These are phyloP conservation scores for Nasua narica DNA, from an alignment of 2,797 vertebrate genomes.

Conservation along the genomic window DNA sequence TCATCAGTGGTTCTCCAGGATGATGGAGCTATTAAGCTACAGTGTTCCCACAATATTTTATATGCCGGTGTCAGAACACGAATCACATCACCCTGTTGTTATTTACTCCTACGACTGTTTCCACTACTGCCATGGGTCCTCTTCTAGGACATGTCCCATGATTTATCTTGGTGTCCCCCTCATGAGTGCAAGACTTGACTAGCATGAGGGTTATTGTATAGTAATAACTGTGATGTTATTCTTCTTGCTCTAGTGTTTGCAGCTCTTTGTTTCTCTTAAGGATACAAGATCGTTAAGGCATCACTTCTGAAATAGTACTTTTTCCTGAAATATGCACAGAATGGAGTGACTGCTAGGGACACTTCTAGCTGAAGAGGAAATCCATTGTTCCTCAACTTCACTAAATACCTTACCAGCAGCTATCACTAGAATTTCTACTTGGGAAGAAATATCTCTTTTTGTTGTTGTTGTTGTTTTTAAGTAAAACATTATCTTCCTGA, in stretches of 20 bases:
- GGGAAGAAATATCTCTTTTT: neutral
- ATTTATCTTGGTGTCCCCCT: neutral
- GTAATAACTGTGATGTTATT: neutral
- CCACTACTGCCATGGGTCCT: neutral
- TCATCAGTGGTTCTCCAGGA: neutral
- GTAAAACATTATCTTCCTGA: neutral
- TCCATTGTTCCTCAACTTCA: neutral
- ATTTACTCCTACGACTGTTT: neutral
- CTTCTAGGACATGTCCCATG: neutral
- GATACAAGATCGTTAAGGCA: neutral
- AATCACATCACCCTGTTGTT: neutral
- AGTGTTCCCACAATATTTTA: neutral
- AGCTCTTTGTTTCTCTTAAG: neutral
- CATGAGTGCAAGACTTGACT: neutral
- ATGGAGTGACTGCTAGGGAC: neutral
- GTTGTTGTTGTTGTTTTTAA: neutral
- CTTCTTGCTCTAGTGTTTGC: neutral
- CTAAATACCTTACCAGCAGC: neutral
- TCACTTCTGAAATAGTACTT: constrained; percentile 27
- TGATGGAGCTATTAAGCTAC: neutral
- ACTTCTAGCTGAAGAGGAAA: neutral
- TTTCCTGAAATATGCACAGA: constrained; percentile 10
- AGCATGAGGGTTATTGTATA: neutral
- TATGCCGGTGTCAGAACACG: neutral
- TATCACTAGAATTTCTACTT: neutral